phyloP scores from a whole-genome alignment of 2,797 vertebrate genomes.

The Centropyge bicolor region DNA sequence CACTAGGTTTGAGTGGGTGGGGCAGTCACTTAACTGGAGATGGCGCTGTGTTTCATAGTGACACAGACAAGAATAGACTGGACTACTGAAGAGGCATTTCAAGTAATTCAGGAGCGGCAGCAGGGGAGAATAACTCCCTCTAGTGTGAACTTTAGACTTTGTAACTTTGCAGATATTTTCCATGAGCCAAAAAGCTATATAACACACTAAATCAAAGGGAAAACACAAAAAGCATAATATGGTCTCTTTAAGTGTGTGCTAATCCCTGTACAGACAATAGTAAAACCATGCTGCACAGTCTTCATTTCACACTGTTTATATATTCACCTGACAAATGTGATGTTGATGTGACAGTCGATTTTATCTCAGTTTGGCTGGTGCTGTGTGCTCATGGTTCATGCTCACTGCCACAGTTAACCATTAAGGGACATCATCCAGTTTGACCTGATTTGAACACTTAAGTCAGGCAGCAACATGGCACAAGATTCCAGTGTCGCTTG shows the following conservation, averaged over 20 bases:
- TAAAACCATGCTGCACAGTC: not conserved
- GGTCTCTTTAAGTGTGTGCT: not conserved
- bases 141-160: no score
- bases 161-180: no score
- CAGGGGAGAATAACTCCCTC: no score
- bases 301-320: not conserved
- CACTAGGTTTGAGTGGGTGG: no score
- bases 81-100: no score
- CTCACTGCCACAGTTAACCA: not conserved
- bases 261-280: not conserved
- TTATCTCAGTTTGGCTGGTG: not conserved
- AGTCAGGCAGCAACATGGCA: not conserved
- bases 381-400: not conserved
- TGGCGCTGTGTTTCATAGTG: no score
- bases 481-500: not conserved
- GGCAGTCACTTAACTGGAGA: no score
- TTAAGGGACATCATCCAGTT: not conserved
- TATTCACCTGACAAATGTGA: constrained; percentile 9
- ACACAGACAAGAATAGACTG: no score
- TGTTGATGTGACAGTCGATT: not conserved
- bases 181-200: no score
- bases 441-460: not conserved
- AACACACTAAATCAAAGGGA: no score
- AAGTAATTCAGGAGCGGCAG: no score
- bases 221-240: no score